phyloP scores from a whole-genome alignment of 1,140 invertebrate genomes.

The Drosophila guanche region DNA sequence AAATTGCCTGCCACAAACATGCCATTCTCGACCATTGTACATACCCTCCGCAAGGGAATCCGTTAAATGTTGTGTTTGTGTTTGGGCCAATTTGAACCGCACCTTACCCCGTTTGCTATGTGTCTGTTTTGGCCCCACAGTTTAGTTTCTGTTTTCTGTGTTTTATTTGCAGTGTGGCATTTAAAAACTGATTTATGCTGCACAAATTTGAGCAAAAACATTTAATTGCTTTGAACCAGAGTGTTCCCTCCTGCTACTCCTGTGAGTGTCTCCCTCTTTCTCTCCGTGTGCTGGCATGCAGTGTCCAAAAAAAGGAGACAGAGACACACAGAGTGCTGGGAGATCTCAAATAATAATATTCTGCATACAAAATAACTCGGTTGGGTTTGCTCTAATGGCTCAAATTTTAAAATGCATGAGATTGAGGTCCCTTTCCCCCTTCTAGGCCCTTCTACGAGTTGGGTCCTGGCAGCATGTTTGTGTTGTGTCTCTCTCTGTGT shows the following conservation, averaged over 20 bases:
- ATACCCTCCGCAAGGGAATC: neutral
- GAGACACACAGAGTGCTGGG: neutral
- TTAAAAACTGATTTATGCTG: slow-evolving; percentile 67
- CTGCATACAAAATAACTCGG: slow-evolving; percentile 72
- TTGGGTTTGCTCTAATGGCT: slow-evolving; percentile 64
- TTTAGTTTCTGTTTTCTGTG: slow-evolving; percentile 2
- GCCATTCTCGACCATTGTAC: slow-evolving; percentile 47
- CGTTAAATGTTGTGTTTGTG: slow-evolving; percentile 60
- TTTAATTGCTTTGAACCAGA: slow-evolving; percentile 61
- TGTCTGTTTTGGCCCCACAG: neutral
- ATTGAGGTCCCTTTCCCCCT: slow-evolving; percentile 11
- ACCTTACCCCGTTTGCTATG: neutral
- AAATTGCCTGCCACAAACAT: neutral
- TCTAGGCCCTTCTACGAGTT: neutral
- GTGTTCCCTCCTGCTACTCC: neutral
- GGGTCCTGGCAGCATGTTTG: slow-evolving; percentile 44
- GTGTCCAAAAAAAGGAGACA: slow-evolving; percentile 36
- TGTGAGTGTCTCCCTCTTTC: neutral
- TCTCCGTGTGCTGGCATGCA: slow-evolving; percentile 52
- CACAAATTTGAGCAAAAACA: slow-evolving; percentile 48
- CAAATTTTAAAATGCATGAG: slow-evolving; percentile 79
- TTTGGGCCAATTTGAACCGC: slow-evolving; percentile 63
- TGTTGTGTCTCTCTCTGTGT: neutral
- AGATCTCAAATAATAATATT: slow-evolving; percentile 73
- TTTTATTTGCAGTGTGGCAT: slow-evolving; percentile 36